Conservation (phyloP, 2,888 invertebrate genomes). For the Apotomis turbidana region DNA sequence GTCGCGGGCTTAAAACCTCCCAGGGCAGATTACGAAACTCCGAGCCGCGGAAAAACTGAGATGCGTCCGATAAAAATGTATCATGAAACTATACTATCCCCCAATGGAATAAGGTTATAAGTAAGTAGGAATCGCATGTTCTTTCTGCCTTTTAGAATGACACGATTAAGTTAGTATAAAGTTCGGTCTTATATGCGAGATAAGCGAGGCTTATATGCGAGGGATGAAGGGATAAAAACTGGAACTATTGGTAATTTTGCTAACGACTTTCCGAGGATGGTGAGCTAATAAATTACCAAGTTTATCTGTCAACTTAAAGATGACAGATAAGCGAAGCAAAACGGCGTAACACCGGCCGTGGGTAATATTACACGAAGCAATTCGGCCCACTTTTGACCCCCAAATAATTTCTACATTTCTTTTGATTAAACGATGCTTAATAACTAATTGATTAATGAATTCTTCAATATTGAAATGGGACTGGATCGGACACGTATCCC, state of each 20-base stretch:
- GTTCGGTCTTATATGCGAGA: slow-evolving; percentile 8
- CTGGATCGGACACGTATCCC: no score
- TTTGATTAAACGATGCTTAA: no score
- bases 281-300: background rate
- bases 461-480: no score
- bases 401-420: no score
- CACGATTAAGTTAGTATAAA: slow-evolving; percentile 18
- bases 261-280: background rate
- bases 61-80: slow-evolving; percentile 35
- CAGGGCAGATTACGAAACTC: slow-evolving; percentile 25
- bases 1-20: slow-evolving; percentile 30
- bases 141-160: slow-evolving; percentile 6
- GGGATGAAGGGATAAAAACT: slow-evolving; percentile 14
- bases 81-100: slow-evolving; percentile 30
- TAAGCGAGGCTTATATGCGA: background rate
- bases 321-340: no score
- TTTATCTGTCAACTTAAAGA: background rate
- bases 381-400: no score
- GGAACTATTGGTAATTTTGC: background rate
- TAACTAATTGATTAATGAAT: no score
- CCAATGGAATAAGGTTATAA: slow-evolving; percentile 6
- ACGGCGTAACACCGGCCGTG: no score
- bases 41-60: slow-evolving; percentile 37
- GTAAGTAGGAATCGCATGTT: slow-evolving; percentile 6
- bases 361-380: no score